Evolutionary conservation across 2,797 vertebrate genomes (phyloP), one percentile per base, ranked within the genome.

Genomic region (Perodicticus potto): DNA sequence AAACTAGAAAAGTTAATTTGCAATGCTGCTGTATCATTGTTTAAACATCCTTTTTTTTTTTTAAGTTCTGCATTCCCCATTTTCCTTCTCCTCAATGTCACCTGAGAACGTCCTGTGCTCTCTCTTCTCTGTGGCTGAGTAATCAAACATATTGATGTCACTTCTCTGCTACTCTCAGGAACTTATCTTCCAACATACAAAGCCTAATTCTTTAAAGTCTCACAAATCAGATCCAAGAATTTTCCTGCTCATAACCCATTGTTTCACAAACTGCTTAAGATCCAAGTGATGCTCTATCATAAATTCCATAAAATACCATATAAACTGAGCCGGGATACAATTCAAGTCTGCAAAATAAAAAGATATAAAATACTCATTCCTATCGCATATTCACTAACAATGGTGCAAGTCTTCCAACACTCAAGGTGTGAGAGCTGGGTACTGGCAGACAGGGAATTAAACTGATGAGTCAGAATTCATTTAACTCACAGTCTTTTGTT

Each of bases 401-500:
- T 57, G 19, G 29, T 13, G 0, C 7, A 67, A 74, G 37, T 81
- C 72, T 25, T 70, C 55, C 74, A 55, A 73, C 16, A 55, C 1
- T 57, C 17, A 53, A 81, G 32, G 20, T 53, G 4, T 40, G 29
- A 63, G 91, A 80, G 63, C 72, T 16, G 84, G 2, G 0, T 57
- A 49, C 37, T 86, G 61, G 19, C 40, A 81, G 25, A 27, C 10
- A 34, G 4, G 27, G 40, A 83, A 19, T 57, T 32, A 84, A 59
- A 80, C 16, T 13, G 4, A 23, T 82, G 72, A 57, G 23, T 92
- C 83, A 91, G 61, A 93, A 1, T 43, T 77, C 45, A 45, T 69
- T 27, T 37, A 61, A 91, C 45, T 84, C 72, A 77, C 53, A 84
- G 63, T 86, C 29, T 95, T 90, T 81, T 88, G 57, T 92, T 94